Evolutionary conservation across 2,113 vertebrate genomes (phyloP).

Genomic region (Coturnix japonica): DNA sequence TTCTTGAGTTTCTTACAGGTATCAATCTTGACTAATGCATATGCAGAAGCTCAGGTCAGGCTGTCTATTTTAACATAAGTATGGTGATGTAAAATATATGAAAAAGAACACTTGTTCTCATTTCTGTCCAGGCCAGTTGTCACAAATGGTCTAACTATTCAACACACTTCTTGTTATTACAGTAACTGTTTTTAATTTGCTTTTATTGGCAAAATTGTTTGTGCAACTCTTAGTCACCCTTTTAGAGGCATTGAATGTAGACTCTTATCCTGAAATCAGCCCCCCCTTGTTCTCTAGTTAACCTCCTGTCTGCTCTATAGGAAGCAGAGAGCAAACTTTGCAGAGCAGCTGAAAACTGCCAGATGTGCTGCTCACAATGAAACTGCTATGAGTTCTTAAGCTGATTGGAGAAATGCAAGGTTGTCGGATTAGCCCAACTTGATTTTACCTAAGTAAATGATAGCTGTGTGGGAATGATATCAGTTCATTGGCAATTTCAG

Average conservation of each 20-base stretch:
- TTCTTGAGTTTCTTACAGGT: neutral
- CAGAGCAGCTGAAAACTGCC: neutral
- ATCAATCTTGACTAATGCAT: neutral
- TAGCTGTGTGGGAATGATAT: neutral
- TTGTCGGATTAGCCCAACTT: neutral
- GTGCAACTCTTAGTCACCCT: neutral
- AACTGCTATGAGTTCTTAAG: neutral
- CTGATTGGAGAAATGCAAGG: neutral
- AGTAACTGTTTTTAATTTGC: neutral
- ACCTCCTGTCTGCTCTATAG: neutral
- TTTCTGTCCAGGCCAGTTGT: neutral
- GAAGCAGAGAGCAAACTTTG: neutral
- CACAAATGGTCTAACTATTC: neutral
- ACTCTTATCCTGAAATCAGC: neutral
- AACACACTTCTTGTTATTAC: neutral
- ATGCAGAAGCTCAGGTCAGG: neutral
- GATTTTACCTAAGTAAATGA: neutral
- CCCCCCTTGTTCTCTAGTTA: neutral
- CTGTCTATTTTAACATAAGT: neutral
- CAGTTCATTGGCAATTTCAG: neutral
- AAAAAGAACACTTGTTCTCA: neutral
- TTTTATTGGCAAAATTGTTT: neutral
- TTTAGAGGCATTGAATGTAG: neutral
- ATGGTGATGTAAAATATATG: neutral
- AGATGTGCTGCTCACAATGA: fast-evolving